A percentile compares a stretch with the other conserved stretches of the same genome.
Conservation (phyloP, 2,113 vertebrate genomes). For the Entosphenus tridentatus region DNA sequence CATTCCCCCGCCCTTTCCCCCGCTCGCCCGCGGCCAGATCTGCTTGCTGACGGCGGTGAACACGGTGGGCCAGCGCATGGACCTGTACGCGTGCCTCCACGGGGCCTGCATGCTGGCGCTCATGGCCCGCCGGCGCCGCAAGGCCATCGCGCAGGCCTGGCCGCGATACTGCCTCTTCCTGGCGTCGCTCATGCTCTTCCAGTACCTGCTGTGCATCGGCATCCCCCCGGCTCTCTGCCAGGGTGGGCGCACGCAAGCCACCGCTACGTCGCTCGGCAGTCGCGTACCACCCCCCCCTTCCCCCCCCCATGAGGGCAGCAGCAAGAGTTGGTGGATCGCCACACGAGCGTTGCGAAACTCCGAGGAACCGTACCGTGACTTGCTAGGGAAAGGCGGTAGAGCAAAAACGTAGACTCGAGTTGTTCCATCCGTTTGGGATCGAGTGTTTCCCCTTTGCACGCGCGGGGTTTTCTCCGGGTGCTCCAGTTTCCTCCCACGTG, state of each 20-base stretch:
- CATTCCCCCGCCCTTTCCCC: too few relatives aligned
- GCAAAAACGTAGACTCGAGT: too few relatives aligned
- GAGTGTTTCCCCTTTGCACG: too few relatives aligned
- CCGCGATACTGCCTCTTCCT: slow-evolving; percentile 35
- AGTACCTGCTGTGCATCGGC: slow-evolving; percentile 34
- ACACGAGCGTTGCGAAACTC: neutral
- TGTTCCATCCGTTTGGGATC: too few relatives aligned
- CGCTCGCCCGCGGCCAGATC: slow-evolving; percentile 15
- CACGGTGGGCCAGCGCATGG: slow-evolving; percentile 28
- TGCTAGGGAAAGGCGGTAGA: too few relatives aligned
- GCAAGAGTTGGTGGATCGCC: neutral
- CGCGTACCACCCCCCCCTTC: neutral
- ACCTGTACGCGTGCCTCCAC: slow-evolving; percentile 26
- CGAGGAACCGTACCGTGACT: too few relatives aligned
- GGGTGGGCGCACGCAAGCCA: slow-evolving; percentile 16
- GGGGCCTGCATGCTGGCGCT: slow-evolving; percentile 25
- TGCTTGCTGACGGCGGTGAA: slow-evolving; percentile 26
- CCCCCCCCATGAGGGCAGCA: neutral
- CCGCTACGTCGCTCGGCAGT: neutral
- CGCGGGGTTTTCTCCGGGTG: too few relatives aligned
- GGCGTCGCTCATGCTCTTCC: slow-evolving; percentile 25
- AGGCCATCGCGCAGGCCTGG: slow-evolving; percentile 41
- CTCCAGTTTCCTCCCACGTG: too few relatives aligned
- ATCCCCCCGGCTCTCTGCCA: slow-evolving; percentile 29
- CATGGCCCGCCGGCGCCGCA: slow-evolving; percentile 24